phyloP scores from a whole-genome alignment of 37 sponge, comb jelly and placozoan species.

The Cliona cf. orientalis region DNA sequence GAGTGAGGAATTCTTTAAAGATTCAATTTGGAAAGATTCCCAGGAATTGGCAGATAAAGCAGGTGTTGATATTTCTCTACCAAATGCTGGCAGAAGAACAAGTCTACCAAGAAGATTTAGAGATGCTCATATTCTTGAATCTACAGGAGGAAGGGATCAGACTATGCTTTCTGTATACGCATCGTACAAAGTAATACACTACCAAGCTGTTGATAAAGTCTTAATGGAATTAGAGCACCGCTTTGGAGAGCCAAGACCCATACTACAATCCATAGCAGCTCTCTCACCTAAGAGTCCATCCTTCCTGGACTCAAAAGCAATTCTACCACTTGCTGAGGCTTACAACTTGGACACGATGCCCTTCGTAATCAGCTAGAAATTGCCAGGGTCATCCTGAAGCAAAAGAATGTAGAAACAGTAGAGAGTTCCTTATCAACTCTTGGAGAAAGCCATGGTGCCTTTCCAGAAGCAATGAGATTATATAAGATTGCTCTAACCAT shows the following conservation, averaged over 20 bases:
- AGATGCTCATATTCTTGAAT: slow-evolving; percentile 12
- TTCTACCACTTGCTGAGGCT: slow-evolving; percentile 20
- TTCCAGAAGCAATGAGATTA: slow-evolving; percentile 27
- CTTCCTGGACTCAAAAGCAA: slow-evolving; percentile 21
- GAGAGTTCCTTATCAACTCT: slow-evolving; percentile 8
- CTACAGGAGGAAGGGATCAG: slow-evolving; percentile 1
- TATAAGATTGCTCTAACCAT: slow-evolving; percentile 33
- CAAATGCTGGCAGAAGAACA: slow-evolving; percentile 27
- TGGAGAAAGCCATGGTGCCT: slow-evolving; percentile 21
- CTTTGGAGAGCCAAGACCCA: slow-evolving; percentile 26
- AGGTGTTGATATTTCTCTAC: slow-evolving; percentile 7
- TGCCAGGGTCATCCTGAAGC: slow-evolving; percentile 10
- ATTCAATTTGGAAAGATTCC: slow-evolving; percentile 24
- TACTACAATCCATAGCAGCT: slow-evolving; percentile 22
- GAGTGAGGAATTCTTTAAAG: slow-evolving; percentile 8
- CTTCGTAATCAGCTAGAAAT: slow-evolving; percentile 26
- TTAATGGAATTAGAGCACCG: slow-evolving; percentile 24
- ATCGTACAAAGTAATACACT: slow-evolving; percentile 8
- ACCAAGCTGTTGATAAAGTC: slow-evolving; percentile 8
- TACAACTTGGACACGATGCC: slow-evolving; percentile 12
- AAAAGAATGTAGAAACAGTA: slow-evolving; percentile 15
- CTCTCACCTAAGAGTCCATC: slow-evolving; percentile 28
- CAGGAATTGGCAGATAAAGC: slow-evolving; percentile 11
- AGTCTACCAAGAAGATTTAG: slow-evolving; percentile 10
- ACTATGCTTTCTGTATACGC: background rate